Evolutionary conservation across 1,140 invertebrate species (phyloP), one percentile per base, ranked within the genome.

Genomic region (Littorina saxatilis): DNA sequence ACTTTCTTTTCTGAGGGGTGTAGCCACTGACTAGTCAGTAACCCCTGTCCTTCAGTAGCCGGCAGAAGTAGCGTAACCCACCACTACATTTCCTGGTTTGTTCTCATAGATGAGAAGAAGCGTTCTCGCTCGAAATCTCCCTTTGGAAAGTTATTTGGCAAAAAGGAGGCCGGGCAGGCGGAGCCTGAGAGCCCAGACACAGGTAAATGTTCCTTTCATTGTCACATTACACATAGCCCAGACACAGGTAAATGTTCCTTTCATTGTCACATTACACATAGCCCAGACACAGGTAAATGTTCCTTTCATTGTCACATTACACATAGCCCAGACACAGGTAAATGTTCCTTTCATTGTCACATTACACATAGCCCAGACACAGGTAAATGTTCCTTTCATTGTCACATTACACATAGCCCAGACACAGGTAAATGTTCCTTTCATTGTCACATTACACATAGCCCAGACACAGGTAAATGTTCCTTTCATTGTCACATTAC

Each of bases 91-190:
- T 82, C 79, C 66, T 76, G 50, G 35, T 77, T 75, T 76, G 80
- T 73, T 55, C 50, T 58, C 20, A 81, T 74, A 82, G 80, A 79
- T 70, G 83, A 87, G 78, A 88, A 87, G 86, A 88, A 85, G 79
- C 72, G 87, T 61, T 86, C 87, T 72, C 87, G 88, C 40, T 89
- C 88, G 76, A 87, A 85, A 85, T 90, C 88, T 37, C 88, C 88
- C 32, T 90, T 90, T 85, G 82, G 84, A 52, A 88, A 88, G 85
- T 79, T 90, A 78, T 90, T 90, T 76, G 84, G 88, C 83, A 88
- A 87, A 80, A 83, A 81, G 73, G 84, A 84, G 40, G 80, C 82
- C 32, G 72, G n/a, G 27, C 9, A 5, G 43, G 40, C n/a, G 9
- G 70, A 52, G 15, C 23, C 40, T 73, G 40, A 15, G 1, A 39